Evolutionary conservation across 2,888 invertebrate genomes (phyloP).

Genomic region (Amiota minor): DNA sequence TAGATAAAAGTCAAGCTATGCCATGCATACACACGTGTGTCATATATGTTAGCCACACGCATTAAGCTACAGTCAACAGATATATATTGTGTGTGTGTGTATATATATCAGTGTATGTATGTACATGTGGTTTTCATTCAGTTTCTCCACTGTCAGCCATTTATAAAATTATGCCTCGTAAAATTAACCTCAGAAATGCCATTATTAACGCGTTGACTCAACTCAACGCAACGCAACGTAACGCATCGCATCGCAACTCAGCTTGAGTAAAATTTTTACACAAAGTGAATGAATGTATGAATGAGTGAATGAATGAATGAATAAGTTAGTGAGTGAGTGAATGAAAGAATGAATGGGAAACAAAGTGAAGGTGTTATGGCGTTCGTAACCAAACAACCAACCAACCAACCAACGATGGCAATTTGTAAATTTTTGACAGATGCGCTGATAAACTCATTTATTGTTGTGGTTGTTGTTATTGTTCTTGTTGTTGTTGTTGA

Average conservation of each 20-base stretch:
- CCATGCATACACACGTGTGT: slow-evolving; percentile 15
- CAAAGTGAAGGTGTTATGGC: slow-evolving; percentile 50
- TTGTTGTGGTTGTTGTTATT: slow-evolving; percentile 31
- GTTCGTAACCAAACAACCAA: not conserved
- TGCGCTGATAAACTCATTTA: slow-evolving; percentile 68
- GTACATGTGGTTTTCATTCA: slow-evolving; percentile 28
- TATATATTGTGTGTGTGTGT: slow-evolving; percentile 45
- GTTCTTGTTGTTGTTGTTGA: too few species aligned
- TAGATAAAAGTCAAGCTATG: not conserved
- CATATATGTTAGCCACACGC: slow-evolving; percentile 17
- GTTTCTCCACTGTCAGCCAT: slow-evolving; percentile 44
- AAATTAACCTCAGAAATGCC: slow-evolving; percentile 55
- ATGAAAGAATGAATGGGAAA: too few species aligned
- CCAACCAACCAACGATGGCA: slow-evolving; percentile 47
- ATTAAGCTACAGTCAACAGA: not conserved
- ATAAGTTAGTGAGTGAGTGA: too few species aligned
- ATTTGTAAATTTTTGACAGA: slow-evolving; percentile 71
- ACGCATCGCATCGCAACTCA: not conserved
- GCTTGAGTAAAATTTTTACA: too few species aligned
- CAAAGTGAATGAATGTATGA: too few species aligned
- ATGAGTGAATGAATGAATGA: too few species aligned
- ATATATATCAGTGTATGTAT: slow-evolving; percentile 15
- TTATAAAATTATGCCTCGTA: slow-evolving; percentile 67
- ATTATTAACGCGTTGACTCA: slow-evolving; percentile 22
- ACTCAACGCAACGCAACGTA: not conserved